Percentiles rank a stretch among this genome's conserved stretches.
These are phyloP conservation scores for Microtus pennsylvanicus DNA, from an alignment of 2,113 vertebrate species.

Conservation along the genomic window DNA sequence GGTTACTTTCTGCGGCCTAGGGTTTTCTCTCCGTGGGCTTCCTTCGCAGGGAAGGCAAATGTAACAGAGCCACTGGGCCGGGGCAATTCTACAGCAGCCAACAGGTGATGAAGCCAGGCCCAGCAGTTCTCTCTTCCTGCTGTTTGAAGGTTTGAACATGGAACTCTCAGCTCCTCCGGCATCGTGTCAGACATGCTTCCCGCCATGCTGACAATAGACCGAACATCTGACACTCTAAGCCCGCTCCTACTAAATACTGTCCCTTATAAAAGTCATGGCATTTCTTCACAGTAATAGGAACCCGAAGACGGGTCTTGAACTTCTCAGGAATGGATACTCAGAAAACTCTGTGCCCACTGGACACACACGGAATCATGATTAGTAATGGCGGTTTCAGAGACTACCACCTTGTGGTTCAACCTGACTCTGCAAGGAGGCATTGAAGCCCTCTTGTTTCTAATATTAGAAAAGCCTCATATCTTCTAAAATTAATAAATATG, in stretches of 20 bases:
- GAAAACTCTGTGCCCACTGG: too few relatives aligned
- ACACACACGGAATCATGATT: too few relatives aligned
- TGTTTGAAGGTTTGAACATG: neutral
- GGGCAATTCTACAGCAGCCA: neutral
- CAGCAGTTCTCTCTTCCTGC: neutral
- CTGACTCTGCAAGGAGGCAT: conserved; percentile 22
- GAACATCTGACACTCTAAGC: neutral
- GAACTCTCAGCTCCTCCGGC: neutral
- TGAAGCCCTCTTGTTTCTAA: conserved; percentile 67
- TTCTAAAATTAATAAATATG: conserved; percentile 79
- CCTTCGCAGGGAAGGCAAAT: neutral
- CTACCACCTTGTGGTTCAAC: conserved; percentile 25
- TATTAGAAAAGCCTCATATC: conserved; percentile 40
- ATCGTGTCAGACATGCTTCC: neutral
- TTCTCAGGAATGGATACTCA: too few relatives aligned
- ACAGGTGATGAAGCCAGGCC: neutral
- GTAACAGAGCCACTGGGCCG: neutral
- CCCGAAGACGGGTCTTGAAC: too few relatives aligned
- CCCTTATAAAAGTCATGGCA: too few relatives aligned
- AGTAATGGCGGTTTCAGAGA: too few relatives aligned
- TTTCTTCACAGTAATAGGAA: too few relatives aligned
- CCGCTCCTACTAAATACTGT: too few relatives aligned
- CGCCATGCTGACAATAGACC: neutral
- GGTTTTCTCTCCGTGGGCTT: neutral
- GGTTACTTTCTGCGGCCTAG: neutral